These are phyloP conservation scores for Rhizoglyphus robini DNA, from an alignment of 1,140 invertebrate genomes.

Conservation along the genomic window DNA sequence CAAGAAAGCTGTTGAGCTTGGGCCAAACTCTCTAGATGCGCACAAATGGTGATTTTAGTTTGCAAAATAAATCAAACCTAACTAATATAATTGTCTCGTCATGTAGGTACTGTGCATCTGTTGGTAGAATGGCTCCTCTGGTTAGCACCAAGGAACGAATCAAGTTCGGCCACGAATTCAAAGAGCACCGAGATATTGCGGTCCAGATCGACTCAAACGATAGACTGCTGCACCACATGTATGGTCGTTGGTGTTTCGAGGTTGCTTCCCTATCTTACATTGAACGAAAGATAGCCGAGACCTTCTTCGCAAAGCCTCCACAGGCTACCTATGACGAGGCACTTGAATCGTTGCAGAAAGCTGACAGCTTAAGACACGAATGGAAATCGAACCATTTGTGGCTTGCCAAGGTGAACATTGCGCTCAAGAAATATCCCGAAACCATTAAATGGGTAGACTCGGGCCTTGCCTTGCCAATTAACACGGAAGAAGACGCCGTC, in stretches of 20 bases:
- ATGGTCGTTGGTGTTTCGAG: conserved; percentile 54
- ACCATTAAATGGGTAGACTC: conserved; percentile 45
- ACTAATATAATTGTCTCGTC: background rate
- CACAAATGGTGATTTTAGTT: conserved; percentile 58
- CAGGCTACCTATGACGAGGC: conserved; percentile 50
- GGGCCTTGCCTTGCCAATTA: conserved; percentile 33
- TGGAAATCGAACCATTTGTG: conserved; percentile 56
- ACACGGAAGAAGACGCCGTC: conserved; percentile 32
- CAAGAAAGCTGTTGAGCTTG: conserved; percentile 41
- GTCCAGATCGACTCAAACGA: conserved; percentile 50
- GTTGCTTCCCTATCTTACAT: conserved; percentile 52
- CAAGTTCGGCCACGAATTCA: conserved; percentile 27
- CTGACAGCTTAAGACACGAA: conserved; percentile 44
- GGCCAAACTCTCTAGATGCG: conserved; percentile 42
- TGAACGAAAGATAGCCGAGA: conserved; percentile 53
- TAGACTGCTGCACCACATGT: conserved; percentile 49
- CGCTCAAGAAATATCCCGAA: conserved; percentile 35
- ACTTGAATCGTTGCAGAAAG: conserved; percentile 46
- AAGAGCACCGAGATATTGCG: conserved; percentile 53
- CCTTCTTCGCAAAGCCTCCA: conserved; percentile 52
- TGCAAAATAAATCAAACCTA: background rate
- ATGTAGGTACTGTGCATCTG: conserved; percentile 30
- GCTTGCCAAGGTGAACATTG: conserved; percentile 44
- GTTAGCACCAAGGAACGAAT: conserved; percentile 51
- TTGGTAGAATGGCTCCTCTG: conserved; percentile 48